phyloP scores from a whole-genome alignment of 2,888 invertebrate species.

The Scrobipalpa atriplicella region DNA sequence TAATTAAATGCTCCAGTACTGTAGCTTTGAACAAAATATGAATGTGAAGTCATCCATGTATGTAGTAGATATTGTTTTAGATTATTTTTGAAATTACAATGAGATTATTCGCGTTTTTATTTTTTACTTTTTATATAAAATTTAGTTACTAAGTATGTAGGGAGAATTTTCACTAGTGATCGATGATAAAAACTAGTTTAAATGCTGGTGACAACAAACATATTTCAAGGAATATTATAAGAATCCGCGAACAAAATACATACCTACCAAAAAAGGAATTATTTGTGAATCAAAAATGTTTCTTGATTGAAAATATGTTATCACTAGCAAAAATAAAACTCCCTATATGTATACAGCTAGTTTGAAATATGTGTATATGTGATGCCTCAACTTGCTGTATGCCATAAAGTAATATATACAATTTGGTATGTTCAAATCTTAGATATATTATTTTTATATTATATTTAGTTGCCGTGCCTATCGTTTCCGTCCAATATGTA shows the following conservation, averaged over 20 bases:
- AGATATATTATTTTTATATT: constrained; percentile 43
- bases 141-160: constrained; percentile 58
- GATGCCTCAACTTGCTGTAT: constrained; percentile 42
- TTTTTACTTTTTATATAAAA: constrained; percentile 69
- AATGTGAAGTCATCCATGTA: constrained; percentile 51
- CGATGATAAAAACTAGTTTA: too few species aligned
- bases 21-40: constrained; percentile 42
- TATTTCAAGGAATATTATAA: too few species aligned
- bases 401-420: constrained; percentile 55
- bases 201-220: too few species aligned
- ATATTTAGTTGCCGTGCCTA: constrained; percentile 68
- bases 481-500: constrained; percentile 78
- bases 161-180: too few species aligned
- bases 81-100: constrained; percentile 75
- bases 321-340: too few species aligned
- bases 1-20: constrained; percentile 41
- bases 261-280: too few species aligned
- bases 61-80: constrained; percentile 50
- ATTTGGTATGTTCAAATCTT: constrained; percentile 64
- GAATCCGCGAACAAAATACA: too few species aligned
- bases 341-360: constrained; percentile 25
- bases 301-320: too few species aligned
- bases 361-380: constrained; percentile 28
- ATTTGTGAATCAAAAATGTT: too few species aligned
- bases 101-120: constrained; percentile 75